A percentile compares a stretch with the other conserved stretches of the same genome.
phyloP scores from a whole-genome alignment of 2,888 invertebrate species.

The Incurvaria masculella region DNA sequence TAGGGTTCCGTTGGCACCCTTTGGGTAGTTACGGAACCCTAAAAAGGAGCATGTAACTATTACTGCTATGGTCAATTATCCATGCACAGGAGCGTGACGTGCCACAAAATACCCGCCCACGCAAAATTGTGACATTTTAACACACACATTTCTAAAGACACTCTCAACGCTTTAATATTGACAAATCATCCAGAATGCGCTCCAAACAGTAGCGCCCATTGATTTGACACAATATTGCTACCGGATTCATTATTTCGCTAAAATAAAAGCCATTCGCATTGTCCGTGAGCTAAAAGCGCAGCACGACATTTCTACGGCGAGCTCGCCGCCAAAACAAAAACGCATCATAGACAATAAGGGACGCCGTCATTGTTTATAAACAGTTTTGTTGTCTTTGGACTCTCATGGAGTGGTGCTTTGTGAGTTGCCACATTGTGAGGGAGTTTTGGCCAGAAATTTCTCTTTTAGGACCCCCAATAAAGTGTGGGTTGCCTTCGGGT shows the following conservation, averaged over 20 bases:
- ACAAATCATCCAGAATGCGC: constrained; percentile 25
- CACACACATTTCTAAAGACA: not conserved
- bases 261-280: not conserved
- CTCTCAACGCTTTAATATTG: constrained; percentile 35
- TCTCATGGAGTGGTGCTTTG: constrained; percentile 43
- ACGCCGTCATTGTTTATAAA: constrained; percentile 27
- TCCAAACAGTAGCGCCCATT: not conserved
- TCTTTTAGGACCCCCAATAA: constrained; percentile 29
- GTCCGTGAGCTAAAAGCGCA: constrained; percentile 17
- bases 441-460: constrained; percentile 29
- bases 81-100: too few species aligned
- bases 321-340: constrained; percentile 37
- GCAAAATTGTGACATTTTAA: not conserved
- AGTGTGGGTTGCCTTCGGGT: not conserved
- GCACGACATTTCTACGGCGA: constrained; percentile 33
- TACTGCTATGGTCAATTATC: too few species aligned
- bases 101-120: not conserved
- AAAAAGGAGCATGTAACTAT: too few species aligned
- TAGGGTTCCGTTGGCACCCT: too few species aligned
- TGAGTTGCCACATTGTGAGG: constrained; percentile 26
- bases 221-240: not conserved
- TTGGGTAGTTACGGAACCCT: too few species aligned
- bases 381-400: constrained; percentile 44
- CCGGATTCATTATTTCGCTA: not conserved
- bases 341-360: constrained; percentile 1